These are phyloP conservation scores for Amblyteles armatorius DNA, from an alignment of 2,888 invertebrate species.

Conservation along the genomic window DNA sequence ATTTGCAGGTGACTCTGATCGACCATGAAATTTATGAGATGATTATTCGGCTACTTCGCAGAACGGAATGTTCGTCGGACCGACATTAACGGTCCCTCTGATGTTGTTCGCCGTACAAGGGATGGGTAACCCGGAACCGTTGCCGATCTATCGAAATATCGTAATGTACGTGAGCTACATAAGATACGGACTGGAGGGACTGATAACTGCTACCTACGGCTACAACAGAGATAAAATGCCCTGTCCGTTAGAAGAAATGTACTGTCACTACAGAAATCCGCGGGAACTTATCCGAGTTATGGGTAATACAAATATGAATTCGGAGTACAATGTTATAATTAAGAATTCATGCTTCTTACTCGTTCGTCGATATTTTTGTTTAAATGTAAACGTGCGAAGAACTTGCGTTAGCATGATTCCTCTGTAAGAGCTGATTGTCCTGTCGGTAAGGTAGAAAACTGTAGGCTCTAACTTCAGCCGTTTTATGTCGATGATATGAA, in stretches of 20 bases:
- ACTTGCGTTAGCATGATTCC: too few relatives aligned
- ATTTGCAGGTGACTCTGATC: neutral
- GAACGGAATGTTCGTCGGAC: slow-evolving; percentile 96
- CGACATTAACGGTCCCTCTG: slow-evolving; percentile 93
- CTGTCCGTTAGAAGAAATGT: slow-evolving; percentile 90
- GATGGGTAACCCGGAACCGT: slow-evolving; percentile 90
- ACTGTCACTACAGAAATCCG: slow-evolving; percentile 91
- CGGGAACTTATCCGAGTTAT: slow-evolving; percentile 91
- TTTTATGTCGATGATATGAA: neutral
- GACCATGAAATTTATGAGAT: neutral
- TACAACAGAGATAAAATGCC: slow-evolving; percentile 90
- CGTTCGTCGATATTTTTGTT: neutral
- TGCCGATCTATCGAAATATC: slow-evolving; percentile 91
- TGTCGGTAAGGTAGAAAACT: slow-evolving; percentile 1
- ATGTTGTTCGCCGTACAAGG: slow-evolving; percentile 95
- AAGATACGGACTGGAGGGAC: slow-evolving; percentile 92
- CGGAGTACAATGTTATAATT: neutral
- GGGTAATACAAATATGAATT: slow-evolving; percentile 84
- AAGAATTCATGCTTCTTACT: neutral
- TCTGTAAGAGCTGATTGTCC: neutral
- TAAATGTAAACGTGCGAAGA: too few relatives aligned
- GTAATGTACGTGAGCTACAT: slow-evolving; percentile 94
- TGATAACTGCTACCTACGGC: slow-evolving; percentile 93
- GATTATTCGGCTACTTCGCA: slow-evolving; percentile 80
- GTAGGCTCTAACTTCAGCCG: neutral